Evolutionary conservation across 2,888 invertebrate species (phyloP), one percentile per base, ranked within the genome.

Genomic region (Scaptomyza caliginosa): DNA sequence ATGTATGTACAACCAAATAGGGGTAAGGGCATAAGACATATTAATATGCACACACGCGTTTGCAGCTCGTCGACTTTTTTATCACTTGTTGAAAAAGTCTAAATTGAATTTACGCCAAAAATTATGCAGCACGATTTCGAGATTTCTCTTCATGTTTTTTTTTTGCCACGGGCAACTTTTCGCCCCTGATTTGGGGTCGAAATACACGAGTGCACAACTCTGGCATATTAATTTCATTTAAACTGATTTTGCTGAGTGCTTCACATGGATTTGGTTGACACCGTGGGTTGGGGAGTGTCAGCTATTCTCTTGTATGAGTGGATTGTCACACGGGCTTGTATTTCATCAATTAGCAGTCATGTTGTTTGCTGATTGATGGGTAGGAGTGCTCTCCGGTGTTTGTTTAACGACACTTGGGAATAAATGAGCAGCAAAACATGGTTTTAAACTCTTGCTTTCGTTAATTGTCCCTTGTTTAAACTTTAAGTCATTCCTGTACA

Each of bases 31-130:
- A 13, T 3, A 26, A 45, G 19, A 70, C n/a, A n/a, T 30, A 67
- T 79, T 79, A 78, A 75, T 62, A 67, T 71, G 57, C 62, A 36
- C 63, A 66, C 58, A 57, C 67, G 67, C 50, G 74, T 52, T 48
- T 51, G 23, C 48, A 49, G 24, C 65, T 59, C 52, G 39, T 21
- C 45, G 50, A 54, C 36, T 43, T 40, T 54, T 62, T 54, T 54
- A 59, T 57, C 57, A 68, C 79, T 74, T 74, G 68, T 74, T 74
- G 65, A 62, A 82, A 68, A 75, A 79, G 62, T 65, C 67, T 50
- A 83, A 86, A 81, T 81, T 86, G 62, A 81, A 81, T 81, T 76
- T 70, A 54, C 74, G 80, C 80, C 80, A 58, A 74, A 81, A 84
- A 82, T 71, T 81, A 74, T 81, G 73, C 78, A 67, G 52, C 72